Conservation (phyloP, 2,113 vertebrate genomes). For the Vombatus ursinus region DNA sequence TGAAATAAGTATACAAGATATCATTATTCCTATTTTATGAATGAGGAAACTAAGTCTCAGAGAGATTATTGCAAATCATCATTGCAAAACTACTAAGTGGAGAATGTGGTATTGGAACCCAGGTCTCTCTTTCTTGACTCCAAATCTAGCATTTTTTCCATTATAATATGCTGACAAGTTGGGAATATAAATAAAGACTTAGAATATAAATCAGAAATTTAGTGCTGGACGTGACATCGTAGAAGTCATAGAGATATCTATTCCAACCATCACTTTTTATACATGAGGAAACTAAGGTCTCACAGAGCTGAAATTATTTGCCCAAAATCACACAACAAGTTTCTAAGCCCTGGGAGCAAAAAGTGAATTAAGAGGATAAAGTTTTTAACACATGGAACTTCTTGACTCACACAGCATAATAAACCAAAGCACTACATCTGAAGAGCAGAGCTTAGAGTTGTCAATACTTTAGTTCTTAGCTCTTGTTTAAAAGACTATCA, state of each 20-base stretch:
- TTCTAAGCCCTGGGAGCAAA: background rate
- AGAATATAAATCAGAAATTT: background rate
- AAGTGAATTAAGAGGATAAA: constrained; percentile 58
- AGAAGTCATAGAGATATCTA: background rate
- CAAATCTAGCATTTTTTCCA: background rate
- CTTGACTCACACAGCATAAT: constrained; percentile 62
- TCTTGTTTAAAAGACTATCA: constrained; percentile 76
- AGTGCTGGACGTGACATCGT: background rate
- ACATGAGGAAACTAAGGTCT: background rate
- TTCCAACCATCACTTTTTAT: background rate
- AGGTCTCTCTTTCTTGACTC: background rate
- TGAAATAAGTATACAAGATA: background rate
- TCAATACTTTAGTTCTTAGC: constrained; percentile 72
- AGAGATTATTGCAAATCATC: background rate
- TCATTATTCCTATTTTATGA: background rate
- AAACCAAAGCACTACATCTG: constrained; percentile 73
- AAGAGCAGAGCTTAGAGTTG: constrained; percentile 68
- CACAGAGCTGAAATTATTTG: background rate
- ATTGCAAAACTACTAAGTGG: background rate
- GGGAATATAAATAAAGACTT: background rate
- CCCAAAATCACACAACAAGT: background rate
- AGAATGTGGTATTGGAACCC: background rate
- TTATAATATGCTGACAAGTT: background rate
- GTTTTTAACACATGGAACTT: constrained; percentile 52
- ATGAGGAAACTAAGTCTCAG: background rate